A percentile compares a stretch with the other conserved stretches of the same genome.
Evolutionary conservation across 2,888 invertebrate genomes (phyloP).

Genomic region (Phyllotreta striolata): DNA sequence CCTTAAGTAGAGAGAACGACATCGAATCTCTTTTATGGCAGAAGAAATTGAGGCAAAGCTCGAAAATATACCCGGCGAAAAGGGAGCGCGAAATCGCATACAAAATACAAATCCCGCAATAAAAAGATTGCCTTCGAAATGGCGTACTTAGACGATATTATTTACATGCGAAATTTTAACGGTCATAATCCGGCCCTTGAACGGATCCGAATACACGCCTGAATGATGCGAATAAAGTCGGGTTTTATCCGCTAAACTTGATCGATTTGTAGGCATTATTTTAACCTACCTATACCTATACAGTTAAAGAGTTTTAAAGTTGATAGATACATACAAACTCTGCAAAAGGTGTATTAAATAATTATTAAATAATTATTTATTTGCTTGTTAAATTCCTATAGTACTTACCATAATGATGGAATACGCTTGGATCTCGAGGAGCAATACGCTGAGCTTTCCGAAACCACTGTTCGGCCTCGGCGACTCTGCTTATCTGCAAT

Average conservation of each 20-base stretch:
- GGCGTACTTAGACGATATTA: slow-evolving; percentile 54
- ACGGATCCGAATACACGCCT: no score
- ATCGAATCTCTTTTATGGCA: slow-evolving; percentile 52
- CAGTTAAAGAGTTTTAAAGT: background rate
- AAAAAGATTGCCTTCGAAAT: slow-evolving; percentile 51
- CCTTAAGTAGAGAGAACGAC: slow-evolving; percentile 40
- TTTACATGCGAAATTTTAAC: slow-evolving; percentile 55
- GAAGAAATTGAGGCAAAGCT: slow-evolving; percentile 49
- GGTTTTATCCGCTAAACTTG: no score
- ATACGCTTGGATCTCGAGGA: slow-evolving; percentile 82
- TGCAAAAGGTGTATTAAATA: no score
- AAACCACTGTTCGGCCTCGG: slow-evolving; percentile 91
- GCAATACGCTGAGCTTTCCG: slow-evolving; percentile 83
- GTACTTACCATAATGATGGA: slow-evolving; percentile 87
- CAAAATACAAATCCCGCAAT: slow-evolving; percentile 43
- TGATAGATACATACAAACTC: no score
- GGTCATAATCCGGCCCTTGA: slow-evolving; percentile 37
- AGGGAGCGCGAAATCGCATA: slow-evolving; percentile 46
- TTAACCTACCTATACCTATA: background rate
- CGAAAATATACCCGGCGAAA: slow-evolving; percentile 47
- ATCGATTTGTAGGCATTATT: background rate
- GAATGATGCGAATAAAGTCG: no score
- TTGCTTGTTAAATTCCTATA: no score
- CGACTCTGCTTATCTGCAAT: slow-evolving; percentile 77
- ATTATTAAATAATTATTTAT: no score